Base-by-base conservation (phyloP, 2,888 invertebrate species). In the Pheosia tremula region DNA sequence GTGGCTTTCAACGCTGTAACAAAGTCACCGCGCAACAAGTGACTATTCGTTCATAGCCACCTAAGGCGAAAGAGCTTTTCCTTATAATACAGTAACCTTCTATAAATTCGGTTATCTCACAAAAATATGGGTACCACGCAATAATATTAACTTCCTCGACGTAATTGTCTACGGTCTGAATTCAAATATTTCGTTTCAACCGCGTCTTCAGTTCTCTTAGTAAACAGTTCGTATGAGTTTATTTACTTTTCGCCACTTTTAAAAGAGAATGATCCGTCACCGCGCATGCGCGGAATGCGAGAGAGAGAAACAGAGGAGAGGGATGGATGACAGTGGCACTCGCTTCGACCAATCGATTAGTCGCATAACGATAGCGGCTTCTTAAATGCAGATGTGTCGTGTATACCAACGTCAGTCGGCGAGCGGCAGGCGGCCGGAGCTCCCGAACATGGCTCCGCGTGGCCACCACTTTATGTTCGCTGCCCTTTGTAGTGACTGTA, bases 331-430 rank as follows among this genome's bases (percentile, higher is more conserved):
- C 88, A 87, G 89, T 89, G 80, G 77, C 82, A 84, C 91, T 90
- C 91, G 85, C 90, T 93, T 89, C 90, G 86, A 92, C 93, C 93
- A 93, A 93, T 93, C 93, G 93, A 93, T 93, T 93, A 93, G 93
- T 93, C 93, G 93, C 93, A 93, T 93, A 93, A 93, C 93, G 92
- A 93, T 91, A 92, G 91, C 93, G 91, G 88, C 91, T 93, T 93
- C 92, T 93, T 93, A 93, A 93, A 93, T 93, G 93, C 93, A 93
- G 93, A 93, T 93, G 92, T 92, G 93, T 92, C 90, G 91, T 91
- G 89, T 85, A 82, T 85, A 85, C 83, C 84, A 85, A 87, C 92
- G 92, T 91, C 91, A 93, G 93, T 93, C 87, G 91, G 91, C 83
- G 79, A 85, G 82, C 86, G 88, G 88, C 84, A 82, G 84, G 85